Conservation (phyloP, 2,113 vertebrate species). For the Dendropsophus ebraccatus region DNA sequence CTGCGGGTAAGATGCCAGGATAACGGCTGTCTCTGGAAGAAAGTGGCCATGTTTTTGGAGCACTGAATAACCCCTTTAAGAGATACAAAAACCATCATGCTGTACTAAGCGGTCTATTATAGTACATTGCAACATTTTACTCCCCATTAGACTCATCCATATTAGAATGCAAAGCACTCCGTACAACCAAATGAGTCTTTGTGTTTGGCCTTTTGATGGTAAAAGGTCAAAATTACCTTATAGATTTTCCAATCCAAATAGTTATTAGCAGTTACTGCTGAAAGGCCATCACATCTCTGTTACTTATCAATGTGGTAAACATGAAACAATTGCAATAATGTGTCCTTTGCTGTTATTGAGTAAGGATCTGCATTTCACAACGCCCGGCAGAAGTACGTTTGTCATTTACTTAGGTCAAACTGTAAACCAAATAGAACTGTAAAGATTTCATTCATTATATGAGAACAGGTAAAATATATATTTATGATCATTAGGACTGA, state of each 20-base stretch:
- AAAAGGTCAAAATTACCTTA: constrained; percentile 59
- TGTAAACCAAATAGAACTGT: neutral
- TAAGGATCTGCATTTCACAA: neutral
- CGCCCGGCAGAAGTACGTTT: neutral
- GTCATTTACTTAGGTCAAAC: constrained; percentile 1
- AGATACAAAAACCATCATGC: neutral
- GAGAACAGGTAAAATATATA: neutral
- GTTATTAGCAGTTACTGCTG: constrained; percentile 60
- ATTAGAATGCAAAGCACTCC: constrained; percentile 10
- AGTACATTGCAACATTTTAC: constrained; percentile 21
- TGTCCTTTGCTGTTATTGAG: constrained; percentile 30
- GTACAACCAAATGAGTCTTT: neutral
- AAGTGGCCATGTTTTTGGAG: too few species aligned
- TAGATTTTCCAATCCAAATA: constrained; percentile 53
- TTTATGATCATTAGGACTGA: neutral
- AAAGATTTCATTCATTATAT: neutral
- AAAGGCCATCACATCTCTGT: constrained; percentile 28
- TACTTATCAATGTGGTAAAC: constrained; percentile 57
- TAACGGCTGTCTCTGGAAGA: too few species aligned
- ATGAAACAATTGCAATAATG: constrained; percentile 42
- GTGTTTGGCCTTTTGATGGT: constrained; percentile 48
- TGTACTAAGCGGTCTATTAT: constrained; percentile 24
- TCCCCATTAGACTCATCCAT: constrained; percentile 41
- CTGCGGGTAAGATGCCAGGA: too few species aligned
- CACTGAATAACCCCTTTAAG: too few species aligned